These are phyloP conservation scores for Omphaloscelis lunosa DNA, from an alignment of 2,888 invertebrate genomes.

Conservation along the genomic window DNA sequence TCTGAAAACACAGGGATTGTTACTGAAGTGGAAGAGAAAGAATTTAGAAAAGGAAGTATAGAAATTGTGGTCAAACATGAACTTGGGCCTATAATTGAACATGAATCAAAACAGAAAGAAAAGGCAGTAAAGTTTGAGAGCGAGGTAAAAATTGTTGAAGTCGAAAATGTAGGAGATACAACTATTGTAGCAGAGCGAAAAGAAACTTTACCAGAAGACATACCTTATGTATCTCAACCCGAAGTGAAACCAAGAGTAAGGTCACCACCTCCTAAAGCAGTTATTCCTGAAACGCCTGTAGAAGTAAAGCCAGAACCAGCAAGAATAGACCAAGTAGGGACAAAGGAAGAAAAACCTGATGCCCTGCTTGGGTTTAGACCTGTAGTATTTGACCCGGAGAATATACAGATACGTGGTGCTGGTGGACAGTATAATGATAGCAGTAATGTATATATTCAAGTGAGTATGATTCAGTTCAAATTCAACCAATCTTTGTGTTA, in stretches of 20 bases:
- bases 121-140: constrained; percentile 38
- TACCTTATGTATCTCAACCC: background rate
- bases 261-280: background rate
- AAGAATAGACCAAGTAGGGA: constrained; percentile 12
- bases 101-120: constrained; percentile 19
- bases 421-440: constrained; percentile 21
- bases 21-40: constrained; percentile 17
- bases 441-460: constrained; percentile 2
- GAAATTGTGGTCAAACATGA: constrained; percentile 42
- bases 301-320: constrained; percentile 7
- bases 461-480: background rate
- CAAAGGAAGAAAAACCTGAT: constrained; percentile 44
- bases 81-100: background rate
- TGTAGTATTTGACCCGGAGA: constrained; percentile 70
- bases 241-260: background rate
- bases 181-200: constrained; percentile 24
- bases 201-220: background rate
- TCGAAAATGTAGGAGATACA: constrained; percentile 13
- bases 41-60: constrained; percentile 28
- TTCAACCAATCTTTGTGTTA: background rate
- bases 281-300: constrained; percentile 5
- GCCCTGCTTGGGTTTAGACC: constrained; percentile 60
- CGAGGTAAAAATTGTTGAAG: constrained; percentile 37
- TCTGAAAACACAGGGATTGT: constrained; percentile 23
- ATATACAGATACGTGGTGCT: constrained; percentile 39